Percentiles rank a stretch among this genome's conserved stretches.
Evolutionary conservation across 2,888 invertebrate species (phyloP).

Genomic region (Apocheima hispidaria): DNA sequence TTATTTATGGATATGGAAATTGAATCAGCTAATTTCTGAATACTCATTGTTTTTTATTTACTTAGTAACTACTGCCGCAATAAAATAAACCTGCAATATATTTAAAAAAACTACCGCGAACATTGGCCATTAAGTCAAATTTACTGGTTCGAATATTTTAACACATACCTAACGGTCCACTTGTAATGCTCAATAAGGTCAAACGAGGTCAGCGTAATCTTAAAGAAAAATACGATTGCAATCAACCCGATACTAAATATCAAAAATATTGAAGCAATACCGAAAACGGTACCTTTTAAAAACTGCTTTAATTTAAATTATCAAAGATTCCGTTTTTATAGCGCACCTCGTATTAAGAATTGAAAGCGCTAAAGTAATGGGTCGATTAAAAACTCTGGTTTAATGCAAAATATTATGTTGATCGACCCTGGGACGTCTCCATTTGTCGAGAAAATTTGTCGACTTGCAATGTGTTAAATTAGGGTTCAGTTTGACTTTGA

Average conservation of each 20-base stretch:
- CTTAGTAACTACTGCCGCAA: background rate
- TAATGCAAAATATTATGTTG: constrained; percentile 43
- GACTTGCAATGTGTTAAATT: constrained; percentile 27
- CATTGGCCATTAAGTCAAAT: constrained; percentile 22
- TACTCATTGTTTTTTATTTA: background rate
- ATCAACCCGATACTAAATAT: constrained; percentile 36
- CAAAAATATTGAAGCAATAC: constrained; percentile 39
- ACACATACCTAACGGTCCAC: constrained; percentile 42
- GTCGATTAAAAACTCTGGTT: constrained; percentile 48
- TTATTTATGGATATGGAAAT: too few relatives aligned
- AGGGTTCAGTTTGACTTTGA: constrained; percentile 22
- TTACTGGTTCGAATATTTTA: constrained; percentile 32
- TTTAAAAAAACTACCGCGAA: constrained; percentile 14
- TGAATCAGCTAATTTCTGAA: too few relatives aligned
- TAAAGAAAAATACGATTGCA: constrained; percentile 43
- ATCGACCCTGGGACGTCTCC: constrained; percentile 46
- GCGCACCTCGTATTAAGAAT: constrained; percentile 37
- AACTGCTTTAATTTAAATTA: constrained; percentile 46
- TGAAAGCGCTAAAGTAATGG: constrained; percentile 49
- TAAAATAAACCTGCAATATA: constrained; percentile 17
- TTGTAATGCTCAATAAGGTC: constrained; percentile 54
- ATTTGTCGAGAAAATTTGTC: constrained; percentile 42
- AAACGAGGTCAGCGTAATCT: constrained; percentile 54
- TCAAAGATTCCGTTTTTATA: constrained; percentile 45
- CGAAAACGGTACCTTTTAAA: constrained; percentile 51